A percentile compares a stretch with the other conserved stretches of the same genome.
Evolutionary conservation across 2,113 vertebrate genomes (phyloP).

Genomic region (Hypanus sabinus): DNA sequence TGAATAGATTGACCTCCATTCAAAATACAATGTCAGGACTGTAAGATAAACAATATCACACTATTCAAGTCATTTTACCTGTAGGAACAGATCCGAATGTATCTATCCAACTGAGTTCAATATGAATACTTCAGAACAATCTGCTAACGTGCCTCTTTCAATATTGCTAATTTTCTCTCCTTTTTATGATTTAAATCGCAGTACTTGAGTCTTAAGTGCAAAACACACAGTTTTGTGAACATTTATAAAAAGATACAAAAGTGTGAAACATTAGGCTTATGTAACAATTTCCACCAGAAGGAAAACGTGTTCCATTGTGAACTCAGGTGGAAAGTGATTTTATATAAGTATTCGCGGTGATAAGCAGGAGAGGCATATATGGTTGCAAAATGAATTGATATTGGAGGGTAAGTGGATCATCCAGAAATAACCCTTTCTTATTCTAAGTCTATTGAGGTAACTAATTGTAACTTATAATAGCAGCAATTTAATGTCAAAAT

Average conservation of each 20-base stretch:
- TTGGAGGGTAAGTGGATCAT: not conserved
- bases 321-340: not conserved
- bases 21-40: not conserved
- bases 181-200: not conserved
- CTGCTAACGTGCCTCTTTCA: not conserved
- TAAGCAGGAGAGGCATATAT: not conserved
- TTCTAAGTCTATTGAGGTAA: not conserved
- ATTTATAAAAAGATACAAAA: not conserved
- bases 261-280: not conserved
- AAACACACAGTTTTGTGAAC: not conserved
- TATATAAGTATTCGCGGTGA: not conserved
- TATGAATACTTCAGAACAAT: not conserved
- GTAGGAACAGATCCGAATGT: not conserved
- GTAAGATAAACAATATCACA: not conserved
- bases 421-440: not conserved
- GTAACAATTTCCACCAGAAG: not conserved
- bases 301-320: not conserved
- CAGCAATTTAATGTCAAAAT: not conserved
- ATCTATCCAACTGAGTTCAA: not conserved
- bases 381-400: not conserved
- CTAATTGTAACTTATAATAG: not conserved
- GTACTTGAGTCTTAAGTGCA: not conserved
- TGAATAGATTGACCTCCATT: conserved; percentile 2
- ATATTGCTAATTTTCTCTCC: not conserved
- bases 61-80: not conserved